These are phyloP conservation scores for Phylloscopus collybita DNA, from an alignment of 2,797 vertebrate species.

Conservation along the genomic window DNA sequence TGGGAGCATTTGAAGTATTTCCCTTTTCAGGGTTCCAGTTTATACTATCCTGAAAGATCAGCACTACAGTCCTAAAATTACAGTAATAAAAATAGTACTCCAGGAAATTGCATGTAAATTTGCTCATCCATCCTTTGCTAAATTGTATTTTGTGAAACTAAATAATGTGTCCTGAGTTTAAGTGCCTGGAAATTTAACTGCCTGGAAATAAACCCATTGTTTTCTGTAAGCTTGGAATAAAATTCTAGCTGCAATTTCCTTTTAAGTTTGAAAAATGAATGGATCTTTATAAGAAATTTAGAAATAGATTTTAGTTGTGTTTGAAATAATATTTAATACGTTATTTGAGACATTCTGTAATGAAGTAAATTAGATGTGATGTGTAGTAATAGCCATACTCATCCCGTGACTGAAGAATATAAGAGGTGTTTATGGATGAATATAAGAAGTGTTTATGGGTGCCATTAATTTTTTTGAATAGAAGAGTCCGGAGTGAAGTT, in stretches of 20 bases:
- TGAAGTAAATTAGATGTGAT: neutral
- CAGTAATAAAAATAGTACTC: neutral
- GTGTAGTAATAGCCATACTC: neutral
- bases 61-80: neutral
- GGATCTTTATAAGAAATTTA: neutral
- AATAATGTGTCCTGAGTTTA: neutral
- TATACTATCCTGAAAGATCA: neutral
- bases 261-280: neutral
- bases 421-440: neutral
- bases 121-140: neutral
- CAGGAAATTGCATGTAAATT: conserved; percentile 26
- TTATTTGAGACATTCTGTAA: neutral
- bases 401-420: neutral
- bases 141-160: neutral
- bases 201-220: neutral
- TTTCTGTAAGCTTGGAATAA: conserved; percentile 2
- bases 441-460: neutral
- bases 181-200: conserved; percentile 3
- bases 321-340: neutral
- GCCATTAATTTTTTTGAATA: neutral
- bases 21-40: neutral
- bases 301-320: neutral
- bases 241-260: neutral
- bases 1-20: neutral
- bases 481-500: neutral